Base-by-base conservation (phyloP, 1,140 invertebrate genomes). In the Diuraphis noxia region DNA sequence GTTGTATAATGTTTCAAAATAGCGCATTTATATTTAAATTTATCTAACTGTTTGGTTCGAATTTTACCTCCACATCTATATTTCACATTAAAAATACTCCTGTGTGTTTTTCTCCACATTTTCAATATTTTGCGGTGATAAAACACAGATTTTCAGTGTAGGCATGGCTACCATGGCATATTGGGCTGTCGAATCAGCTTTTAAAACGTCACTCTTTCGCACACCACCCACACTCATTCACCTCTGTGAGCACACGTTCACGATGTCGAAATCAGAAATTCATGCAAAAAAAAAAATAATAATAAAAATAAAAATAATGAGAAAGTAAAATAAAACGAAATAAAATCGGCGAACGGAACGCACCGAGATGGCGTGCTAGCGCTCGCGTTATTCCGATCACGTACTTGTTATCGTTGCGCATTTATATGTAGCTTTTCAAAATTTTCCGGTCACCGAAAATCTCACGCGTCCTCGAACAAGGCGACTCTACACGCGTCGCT, bases 361-460 rank as follows among this genome's bases (percentile, higher is more conserved):
- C 25, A 49, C 46, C n/a, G 17, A 82, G 38, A 41, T 63, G 49
- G n/a, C 84, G 17, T 34, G 6, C 84, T 7, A 4, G 23, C 41
- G 7, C n/a, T n/a, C 41, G 43, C 30, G 41, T 85, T 72, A 89
- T 89, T 89, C 40, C 38, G 88, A 89, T 89, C 88, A 89, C 88
- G 88, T 89, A 89, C 30, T 89, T 63, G 56, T 89, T 89, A 89
- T 89, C 40, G 88, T 89, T 25, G 63, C 21, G 56, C 52, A 89
- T 89, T 89, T 77, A 41, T 89, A 77, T 89, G 88, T 89, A 89
- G 63, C 88, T 89, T 89, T 77, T 88, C 87, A n/a, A 89, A 21
- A 10, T 77, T 89, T 89, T 89, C 88, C 88, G 63, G 88, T 89
- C 88, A 89, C 88, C 63, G 88, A 89, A 88, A 89, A 89, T 89